These are phyloP conservation scores for Gobio gobio DNA, from an alignment of 2,113 vertebrate species.

Conservation along the genomic window DNA sequence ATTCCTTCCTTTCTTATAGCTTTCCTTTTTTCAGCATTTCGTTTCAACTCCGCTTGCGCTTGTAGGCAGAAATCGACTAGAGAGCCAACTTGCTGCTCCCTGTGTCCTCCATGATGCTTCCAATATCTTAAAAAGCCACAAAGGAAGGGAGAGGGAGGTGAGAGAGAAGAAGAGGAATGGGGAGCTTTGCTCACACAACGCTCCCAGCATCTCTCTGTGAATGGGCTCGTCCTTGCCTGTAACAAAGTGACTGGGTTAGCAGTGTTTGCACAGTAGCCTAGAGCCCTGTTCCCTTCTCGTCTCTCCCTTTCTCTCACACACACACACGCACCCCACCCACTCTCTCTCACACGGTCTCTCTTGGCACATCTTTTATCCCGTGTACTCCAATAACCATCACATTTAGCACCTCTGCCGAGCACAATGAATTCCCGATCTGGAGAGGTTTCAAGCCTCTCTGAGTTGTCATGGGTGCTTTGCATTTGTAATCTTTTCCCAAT, in stretches of 20 bases:
- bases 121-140: conserved; percentile 50
- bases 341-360: conserved; percentile 17
- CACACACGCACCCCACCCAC: not conserved
- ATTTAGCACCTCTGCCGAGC: not conserved
- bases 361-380: conserved; percentile 35
- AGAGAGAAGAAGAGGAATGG: conserved; percentile 35
- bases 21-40: conserved; percentile 21
- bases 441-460: conserved; percentile 42
- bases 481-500: conserved; percentile 47
- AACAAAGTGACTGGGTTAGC: conserved; percentile 66
- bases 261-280: conserved; percentile 41
- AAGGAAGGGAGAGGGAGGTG: conserved; percentile 43
- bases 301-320: not conserved
- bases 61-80: conserved; percentile 42
- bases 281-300: conserved; percentile 34
- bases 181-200: conserved; percentile 52
- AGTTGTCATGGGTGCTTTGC: conserved; percentile 46
- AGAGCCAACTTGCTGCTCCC: conserved; percentile 31
- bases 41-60: conserved; percentile 36
- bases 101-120: conserved; percentile 22
- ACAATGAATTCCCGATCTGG: conserved; percentile 34
- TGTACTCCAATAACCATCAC: conserved; percentile 32
- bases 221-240: conserved; percentile 66
- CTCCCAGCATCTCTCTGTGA: conserved; percentile 59
- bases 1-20: conserved; percentile 5